Evolutionary conservation across 2,888 invertebrate genomes (phyloP), one percentile per base, ranked within the genome.

Genomic region (Pseudococcus viburni): DNA sequence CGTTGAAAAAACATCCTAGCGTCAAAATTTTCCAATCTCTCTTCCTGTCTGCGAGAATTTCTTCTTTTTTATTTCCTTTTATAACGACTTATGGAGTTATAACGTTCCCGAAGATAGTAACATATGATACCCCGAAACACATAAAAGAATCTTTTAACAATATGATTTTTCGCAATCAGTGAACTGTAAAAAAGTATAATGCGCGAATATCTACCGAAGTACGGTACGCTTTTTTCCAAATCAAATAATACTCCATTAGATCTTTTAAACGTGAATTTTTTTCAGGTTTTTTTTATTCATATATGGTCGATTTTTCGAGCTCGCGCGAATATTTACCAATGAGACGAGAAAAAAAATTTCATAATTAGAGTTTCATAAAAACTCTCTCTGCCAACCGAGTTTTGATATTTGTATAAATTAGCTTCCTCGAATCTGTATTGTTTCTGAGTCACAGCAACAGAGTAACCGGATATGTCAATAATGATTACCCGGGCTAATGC

Each of bases 141-240:
- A 85, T 85, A 85, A 85, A 85, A 85, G 85, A 85, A 85, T 85
- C 85, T 85, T 85, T 85, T 85, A 85, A 85, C 85, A 55, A 85
- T 85, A 85, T 59, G 85, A 85, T 85, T 85, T 85, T 85, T 85
- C 85, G 85, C 85, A 85, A 85, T 85, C 85, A 59, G 85, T 51
- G 85, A 85, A 85, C 85, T 55, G 85, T 85, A 59, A 59, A 85
- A 85, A 85, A 85, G 22, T 33, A 51, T 85, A 85, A 85, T 39
- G 59, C 85, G 85, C 85, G 22, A 85, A 85, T 55, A 55, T 85
- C 39, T 85, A 85, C 85, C 85, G 51, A 59, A 46, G 59, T 80
- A 80, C 80, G 80, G 77, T 73, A 73, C 80, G 80, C n/a, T 39
- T 42, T 26, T 17, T 42, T 42, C 80, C 42, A 26, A 80, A 80